Base-by-base conservation (phyloP, 2,888 invertebrate genomes). In the Uloborus plumipes region DNA sequence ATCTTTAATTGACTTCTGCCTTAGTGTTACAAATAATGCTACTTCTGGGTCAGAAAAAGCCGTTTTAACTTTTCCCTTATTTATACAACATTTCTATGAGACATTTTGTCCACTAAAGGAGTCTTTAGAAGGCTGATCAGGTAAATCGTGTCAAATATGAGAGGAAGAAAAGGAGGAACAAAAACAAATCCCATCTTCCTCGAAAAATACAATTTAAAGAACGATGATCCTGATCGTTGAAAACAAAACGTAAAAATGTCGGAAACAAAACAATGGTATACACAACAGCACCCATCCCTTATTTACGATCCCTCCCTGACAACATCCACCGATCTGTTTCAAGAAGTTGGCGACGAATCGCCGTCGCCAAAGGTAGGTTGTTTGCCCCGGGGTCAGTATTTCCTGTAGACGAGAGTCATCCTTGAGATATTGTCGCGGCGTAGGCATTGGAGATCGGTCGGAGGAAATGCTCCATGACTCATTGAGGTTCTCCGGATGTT, bases 311-410 rank as follows among this genome's bases (percentile, higher is more conserved):
- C 7, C 31, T 39, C 16, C 26, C 6, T 39, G 39, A 39, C 18
- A 51, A 53, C 49, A 65, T 53, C 18, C 15, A 9, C 31, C 18
- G 39, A 39, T 61, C n/a, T 59, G 20, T 80, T 74, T 53, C 50
- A 14, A 74, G 69, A 74, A 80, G 47, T 80, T 80, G 80, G 80
- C 80, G 80, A 73, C 13, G n/a, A 49, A 20, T 18, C 26, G 13
- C 4, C 11, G 66, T 74, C 80, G 80, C 80, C 80, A 80, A 80
- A 26, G 15, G 50, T 62, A 65, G 78, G 78, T 78, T 78, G 78
- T 64, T 78, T 71, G 65, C 78, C 78, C 64, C 55, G 55, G 18
- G 74, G 55, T 26, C 7, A 65, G 64, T 31, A 71, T 78, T 71
- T 65, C 65, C 78, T 71, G 65, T 49, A n/a, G 49, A 64, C 31